phyloP scores from a whole-genome alignment of 2,797 vertebrate genomes.

The Scolopax bukidnonensis region DNA sequence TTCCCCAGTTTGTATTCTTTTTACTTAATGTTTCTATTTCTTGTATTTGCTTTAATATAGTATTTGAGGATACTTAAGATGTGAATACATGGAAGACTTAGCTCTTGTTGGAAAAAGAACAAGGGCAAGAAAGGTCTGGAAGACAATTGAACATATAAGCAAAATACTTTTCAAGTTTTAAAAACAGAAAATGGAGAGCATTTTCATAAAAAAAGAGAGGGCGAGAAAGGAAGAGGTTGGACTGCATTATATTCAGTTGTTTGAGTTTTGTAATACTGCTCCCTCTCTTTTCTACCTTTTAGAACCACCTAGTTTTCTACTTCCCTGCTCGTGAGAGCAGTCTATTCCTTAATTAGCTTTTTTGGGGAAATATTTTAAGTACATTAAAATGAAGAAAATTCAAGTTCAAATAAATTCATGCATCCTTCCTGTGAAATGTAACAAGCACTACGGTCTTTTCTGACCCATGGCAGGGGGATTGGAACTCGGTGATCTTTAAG shows the following conservation, averaged over 20 bases:
- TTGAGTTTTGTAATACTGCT: neutral
- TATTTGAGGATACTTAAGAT: neutral
- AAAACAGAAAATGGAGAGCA: neutral
- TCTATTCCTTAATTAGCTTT: neutral
- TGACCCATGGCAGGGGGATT: neutral
- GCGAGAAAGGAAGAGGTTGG: neutral
- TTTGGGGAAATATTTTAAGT: neutral
- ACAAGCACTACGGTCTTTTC: neutral
- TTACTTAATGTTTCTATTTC: neutral
- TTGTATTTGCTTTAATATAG: neutral
- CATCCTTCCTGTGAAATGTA: neutral
- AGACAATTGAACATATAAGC: neutral
- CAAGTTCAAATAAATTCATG: neutral
- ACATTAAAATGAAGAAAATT: neutral
- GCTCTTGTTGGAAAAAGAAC: neutral
- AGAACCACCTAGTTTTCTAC: neutral
- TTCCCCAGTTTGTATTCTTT: neutral
- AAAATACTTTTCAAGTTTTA: neutral
- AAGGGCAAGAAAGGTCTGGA: neutral
- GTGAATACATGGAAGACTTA: neutral
- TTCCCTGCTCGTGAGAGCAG: neutral
- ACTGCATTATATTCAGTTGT: neutral
- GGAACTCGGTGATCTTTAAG: too few species aligned
- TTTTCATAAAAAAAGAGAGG: neutral
- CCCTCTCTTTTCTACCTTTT: neutral